These are phyloP conservation scores for Ecdyonurus torrentis DNA, from an alignment of 2,888 invertebrate species.

Conservation along the genomic window DNA sequence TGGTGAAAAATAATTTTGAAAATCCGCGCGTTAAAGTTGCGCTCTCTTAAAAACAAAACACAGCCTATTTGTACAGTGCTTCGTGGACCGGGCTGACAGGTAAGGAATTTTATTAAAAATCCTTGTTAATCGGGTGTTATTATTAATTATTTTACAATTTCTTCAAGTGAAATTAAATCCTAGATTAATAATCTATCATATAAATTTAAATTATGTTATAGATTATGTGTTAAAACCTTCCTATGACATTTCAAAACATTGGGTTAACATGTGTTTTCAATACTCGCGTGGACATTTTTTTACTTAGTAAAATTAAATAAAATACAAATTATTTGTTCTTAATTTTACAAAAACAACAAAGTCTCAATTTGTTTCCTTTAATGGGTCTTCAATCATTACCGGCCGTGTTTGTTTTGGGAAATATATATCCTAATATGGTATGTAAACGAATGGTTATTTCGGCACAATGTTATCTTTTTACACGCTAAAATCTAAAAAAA, in stretches of 20 bases:
- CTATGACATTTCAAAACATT: neutral
- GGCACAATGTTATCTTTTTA: too few relatives aligned
- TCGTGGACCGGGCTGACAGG: conserved; percentile 2
- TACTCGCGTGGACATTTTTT: too few relatives aligned
- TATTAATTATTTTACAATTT: neutral
- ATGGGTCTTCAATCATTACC: too few relatives aligned
- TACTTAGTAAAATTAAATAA: neutral
- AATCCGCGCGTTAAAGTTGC: neutral
- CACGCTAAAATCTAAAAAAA: too few relatives aligned
- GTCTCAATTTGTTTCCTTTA: too few relatives aligned
- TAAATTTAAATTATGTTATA: neutral
- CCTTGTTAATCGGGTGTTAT: neutral
- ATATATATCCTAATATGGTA: too few relatives aligned
- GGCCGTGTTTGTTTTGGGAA: too few relatives aligned
- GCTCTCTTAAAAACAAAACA: neutral
- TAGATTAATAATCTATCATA: neutral
- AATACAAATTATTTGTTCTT: too few relatives aligned
- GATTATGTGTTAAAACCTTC: neutral
- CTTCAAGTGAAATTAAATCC: neutral
- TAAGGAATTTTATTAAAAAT: neutral
- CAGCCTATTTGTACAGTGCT: neutral
- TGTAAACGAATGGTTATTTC: too few relatives aligned
- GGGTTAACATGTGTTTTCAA: neutral
- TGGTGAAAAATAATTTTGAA: neutral
- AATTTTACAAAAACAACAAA: too few relatives aligned